These are phyloP conservation scores for Tanytarsus gracilentus DNA, from an alignment of 2,888 invertebrate species.

Conservation along the genomic window DNA sequence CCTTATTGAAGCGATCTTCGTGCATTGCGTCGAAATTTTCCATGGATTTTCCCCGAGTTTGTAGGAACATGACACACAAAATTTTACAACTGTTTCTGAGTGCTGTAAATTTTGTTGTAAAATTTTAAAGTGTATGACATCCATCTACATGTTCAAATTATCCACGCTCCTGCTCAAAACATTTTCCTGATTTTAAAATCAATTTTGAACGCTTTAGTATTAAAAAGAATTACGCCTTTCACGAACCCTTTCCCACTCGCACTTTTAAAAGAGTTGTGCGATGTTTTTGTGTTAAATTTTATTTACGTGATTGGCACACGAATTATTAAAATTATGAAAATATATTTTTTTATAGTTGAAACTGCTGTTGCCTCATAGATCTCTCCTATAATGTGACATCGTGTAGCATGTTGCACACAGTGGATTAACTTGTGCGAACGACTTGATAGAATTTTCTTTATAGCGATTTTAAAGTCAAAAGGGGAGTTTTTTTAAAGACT, in stretches of 20 bases:
- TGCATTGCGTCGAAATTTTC: slow-evolving; percentile 20
- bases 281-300: slow-evolving; percentile 6
- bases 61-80: background rate
- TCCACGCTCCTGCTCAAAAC: slow-evolving; percentile 26
- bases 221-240: background rate
- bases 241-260: slow-evolving; percentile 19
- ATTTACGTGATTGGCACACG: too few relatives aligned
- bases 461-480: too few relatives aligned
- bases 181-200: slow-evolving; percentile 28
- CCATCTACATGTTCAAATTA: slow-evolving; percentile 20
- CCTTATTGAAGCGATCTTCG: too few relatives aligned
- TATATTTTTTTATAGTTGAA: background rate
- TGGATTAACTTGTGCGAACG: too few relatives aligned
- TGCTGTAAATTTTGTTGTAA: background rate
- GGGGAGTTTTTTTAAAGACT: too few relatives aligned
- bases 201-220: slow-evolving; percentile 25
- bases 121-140: slow-evolving; percentile 1
- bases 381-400: too few relatives aligned
- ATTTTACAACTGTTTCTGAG: background rate
- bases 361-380: too few relatives aligned
- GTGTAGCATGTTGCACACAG: too few relatives aligned
- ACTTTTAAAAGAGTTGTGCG: background rate
- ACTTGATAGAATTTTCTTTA: too few relatives aligned
- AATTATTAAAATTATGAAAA: background rate
- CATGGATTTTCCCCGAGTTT: background rate